phyloP scores from a whole-genome alignment of 2,888 invertebrate species.

The Torymus texanus region DNA sequence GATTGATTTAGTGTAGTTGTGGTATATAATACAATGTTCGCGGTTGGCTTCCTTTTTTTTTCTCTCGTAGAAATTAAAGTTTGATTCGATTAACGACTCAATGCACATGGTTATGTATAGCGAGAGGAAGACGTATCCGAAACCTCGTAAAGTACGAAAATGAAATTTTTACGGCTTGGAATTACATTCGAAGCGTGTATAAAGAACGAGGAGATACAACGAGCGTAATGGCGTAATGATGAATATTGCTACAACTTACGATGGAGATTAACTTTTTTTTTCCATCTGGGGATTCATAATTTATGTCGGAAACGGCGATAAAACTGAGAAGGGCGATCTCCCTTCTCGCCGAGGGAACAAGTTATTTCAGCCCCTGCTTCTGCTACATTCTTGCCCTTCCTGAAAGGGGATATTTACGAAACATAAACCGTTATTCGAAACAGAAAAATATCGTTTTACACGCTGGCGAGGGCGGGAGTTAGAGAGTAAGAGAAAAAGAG shows the following conservation, averaged over 20 bases:
- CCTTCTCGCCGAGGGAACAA: conserved; percentile 7
- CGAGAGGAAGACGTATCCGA: too few relatives aligned
- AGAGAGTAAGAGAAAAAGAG: too few relatives aligned
- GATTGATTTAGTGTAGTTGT: too few relatives aligned
- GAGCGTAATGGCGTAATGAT: conserved; percentile 20
- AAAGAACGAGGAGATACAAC: not conserved
- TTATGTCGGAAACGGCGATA: conserved; percentile 38
- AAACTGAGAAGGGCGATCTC: conserved; percentile 15
- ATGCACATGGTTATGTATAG: too few relatives aligned
- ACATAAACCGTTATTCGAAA: conserved; percentile 44
- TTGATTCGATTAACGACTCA: too few relatives aligned
- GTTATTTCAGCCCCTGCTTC: conserved; percentile 26
- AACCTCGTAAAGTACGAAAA: not conserved
- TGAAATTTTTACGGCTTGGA: not conserved
- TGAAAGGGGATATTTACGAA: conserved; percentile 46
- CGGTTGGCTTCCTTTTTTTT: too few relatives aligned
- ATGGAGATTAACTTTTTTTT: conserved; percentile 34
- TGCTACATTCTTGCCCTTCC: too few relatives aligned
- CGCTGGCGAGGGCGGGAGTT: not conserved
- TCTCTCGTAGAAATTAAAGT: too few relatives aligned
- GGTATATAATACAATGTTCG: too few relatives aligned
- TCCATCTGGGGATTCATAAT: conserved; percentile 35
- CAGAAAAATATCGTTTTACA: conserved; percentile 33
- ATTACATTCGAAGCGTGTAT: not conserved
- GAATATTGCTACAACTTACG: conserved; percentile 27